Percentiles rank a stretch among this genome's conserved stretches.
These are phyloP conservation scores for Trichoplusia ni DNA, from an alignment of 1,140 invertebrate species.

Conservation along the genomic window DNA sequence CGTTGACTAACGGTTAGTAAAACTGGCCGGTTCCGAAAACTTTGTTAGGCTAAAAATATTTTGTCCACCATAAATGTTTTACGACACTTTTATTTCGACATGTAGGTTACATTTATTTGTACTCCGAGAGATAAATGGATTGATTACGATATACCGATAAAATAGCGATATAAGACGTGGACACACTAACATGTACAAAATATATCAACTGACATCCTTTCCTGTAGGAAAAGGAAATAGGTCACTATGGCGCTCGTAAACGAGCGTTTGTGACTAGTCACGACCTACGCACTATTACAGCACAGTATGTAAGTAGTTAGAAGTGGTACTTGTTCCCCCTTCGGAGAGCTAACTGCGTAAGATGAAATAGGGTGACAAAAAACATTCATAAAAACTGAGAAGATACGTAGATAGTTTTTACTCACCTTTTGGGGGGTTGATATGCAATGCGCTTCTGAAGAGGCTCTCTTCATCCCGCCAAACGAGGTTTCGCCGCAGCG, in stretches of 20 bases:
- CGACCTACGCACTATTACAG: not conserved
- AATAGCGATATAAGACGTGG: too few relatives aligned
- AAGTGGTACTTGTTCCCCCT: not conserved
- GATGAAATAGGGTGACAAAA: too few relatives aligned
- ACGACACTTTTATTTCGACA: not conserved
- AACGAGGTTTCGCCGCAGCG: constrained; percentile 92
- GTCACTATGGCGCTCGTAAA: constrained; percentile 18
- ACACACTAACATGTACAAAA: not conserved
- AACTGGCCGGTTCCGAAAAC: constrained; percentile 35
- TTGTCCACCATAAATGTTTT: not conserved
- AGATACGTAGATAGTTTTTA: constrained; percentile 2
- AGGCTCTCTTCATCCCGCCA: constrained; percentile 97
- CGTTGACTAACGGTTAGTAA: constrained; percentile 40
- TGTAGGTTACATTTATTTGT: too few relatives aligned
- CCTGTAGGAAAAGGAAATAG: constrained; percentile 16
- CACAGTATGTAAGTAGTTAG: constrained; percentile 6
- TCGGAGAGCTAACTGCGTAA: too few relatives aligned
- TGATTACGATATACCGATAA: too few relatives aligned
- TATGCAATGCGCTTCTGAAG: constrained; percentile 93
- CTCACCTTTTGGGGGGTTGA: constrained; percentile 99
- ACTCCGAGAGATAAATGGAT: too few relatives aligned
- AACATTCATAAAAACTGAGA: not conserved
- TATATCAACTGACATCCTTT: constrained; percentile 6
- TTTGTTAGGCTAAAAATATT: constrained; percentile 27
- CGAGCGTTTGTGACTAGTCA: not conserved